Percentiles rank a stretch among this genome's conserved stretches.
phyloP scores from a whole-genome alignment of 2,113 vertebrate genomes.

The Canis aureus region DNA sequence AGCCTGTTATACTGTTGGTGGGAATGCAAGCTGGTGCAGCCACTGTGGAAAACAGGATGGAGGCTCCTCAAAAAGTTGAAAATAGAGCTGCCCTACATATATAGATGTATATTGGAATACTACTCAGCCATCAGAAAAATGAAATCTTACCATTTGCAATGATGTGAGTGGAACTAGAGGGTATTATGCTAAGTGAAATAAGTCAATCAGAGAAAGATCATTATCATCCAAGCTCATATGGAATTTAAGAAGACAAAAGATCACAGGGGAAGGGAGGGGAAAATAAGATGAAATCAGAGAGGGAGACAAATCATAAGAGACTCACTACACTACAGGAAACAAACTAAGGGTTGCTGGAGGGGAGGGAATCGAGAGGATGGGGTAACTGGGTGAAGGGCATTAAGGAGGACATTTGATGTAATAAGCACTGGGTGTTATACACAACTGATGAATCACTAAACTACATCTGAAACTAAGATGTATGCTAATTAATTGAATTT shows the following conservation, averaged over 20 bases:
- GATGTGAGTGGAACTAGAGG: neutral
- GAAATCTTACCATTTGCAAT: neutral
- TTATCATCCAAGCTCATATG: neutral
- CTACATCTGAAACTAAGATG: neutral
- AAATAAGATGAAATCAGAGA: neutral
- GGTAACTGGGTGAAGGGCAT: neutral
- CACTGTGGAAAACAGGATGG: neutral
- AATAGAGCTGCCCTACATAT: neutral
- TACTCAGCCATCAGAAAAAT: neutral
- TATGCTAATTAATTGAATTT: neutral
- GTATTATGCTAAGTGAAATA: neutral
- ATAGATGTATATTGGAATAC: neutral
- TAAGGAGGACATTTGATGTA: neutral
- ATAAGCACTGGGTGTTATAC: neutral
- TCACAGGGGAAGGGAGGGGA: neutral
- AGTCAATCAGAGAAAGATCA: neutral
- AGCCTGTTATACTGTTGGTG: neutral
- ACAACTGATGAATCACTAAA: neutral
- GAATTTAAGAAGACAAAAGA: neutral
- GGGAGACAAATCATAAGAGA: neutral
- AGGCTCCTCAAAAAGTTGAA: neutral
- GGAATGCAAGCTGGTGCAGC: neutral
- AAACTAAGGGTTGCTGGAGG: neutral
- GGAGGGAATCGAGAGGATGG: too few relatives aligned
- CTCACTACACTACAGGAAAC: neutral